phyloP scores from a whole-genome alignment of 2,113 vertebrate species.

The Phasianus colchicus region DNA sequence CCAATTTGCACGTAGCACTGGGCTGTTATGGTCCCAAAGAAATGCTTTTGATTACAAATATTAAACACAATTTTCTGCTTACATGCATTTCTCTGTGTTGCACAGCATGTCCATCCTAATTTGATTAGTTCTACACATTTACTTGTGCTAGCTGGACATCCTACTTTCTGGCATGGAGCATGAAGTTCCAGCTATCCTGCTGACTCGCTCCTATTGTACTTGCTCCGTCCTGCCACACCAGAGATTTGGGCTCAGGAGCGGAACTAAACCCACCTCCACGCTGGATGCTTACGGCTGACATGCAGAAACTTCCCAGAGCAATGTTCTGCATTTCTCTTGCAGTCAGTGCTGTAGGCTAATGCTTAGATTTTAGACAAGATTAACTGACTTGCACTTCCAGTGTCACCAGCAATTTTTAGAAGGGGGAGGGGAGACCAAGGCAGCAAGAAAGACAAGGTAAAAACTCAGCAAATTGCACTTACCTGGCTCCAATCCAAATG shows the following conservation, averaged over 20 bases:
- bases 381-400: conserved; percentile 50
- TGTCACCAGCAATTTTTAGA: conserved; percentile 15
- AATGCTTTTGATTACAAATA: conserved; percentile 74
- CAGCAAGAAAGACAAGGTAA: conserved; percentile 47
- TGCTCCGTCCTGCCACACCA: conserved; percentile 1
- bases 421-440: conserved; percentile 20
- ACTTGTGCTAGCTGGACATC: conserved; percentile 70
- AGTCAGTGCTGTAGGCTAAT: neutral
- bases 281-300: neutral
- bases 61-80: conserved; percentile 76
- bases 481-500: conserved; percentile 32
- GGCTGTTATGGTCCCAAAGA: conserved; percentile 38
- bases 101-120: conserved; percentile 75
- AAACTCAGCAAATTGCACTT: neutral
- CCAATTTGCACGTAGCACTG: conserved; percentile 55
- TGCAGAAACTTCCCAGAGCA: neutral
- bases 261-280: conserved; percentile 57
- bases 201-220: conserved; percentile 68
- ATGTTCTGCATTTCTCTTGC: conserved; percentile 29
- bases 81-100: conserved; percentile 73
- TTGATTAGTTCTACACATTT: conserved; percentile 78
- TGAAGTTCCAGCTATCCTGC: conserved; percentile 70
- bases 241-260: conserved; percentile 46
- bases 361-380: conserved; percentile 47
- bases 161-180: conserved; percentile 57